A percentile compares a stretch with the other conserved stretches of the same genome.
These are phyloP conservation scores for Pedetes capensis DNA, from an alignment of 2,113 vertebrate species.

Conservation along the genomic window DNA sequence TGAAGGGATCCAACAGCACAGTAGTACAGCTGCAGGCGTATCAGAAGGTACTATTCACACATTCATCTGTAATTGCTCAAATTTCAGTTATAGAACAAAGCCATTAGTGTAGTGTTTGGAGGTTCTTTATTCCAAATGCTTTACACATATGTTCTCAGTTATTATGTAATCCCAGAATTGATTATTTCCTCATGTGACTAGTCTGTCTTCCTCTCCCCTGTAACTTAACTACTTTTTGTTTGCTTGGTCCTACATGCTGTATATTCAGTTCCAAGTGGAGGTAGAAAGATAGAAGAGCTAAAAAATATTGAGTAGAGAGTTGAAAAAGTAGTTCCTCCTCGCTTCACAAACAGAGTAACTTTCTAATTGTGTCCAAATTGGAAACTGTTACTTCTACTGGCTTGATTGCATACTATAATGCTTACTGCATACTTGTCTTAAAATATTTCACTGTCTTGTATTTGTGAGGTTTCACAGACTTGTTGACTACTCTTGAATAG, in stretches of 20 bases:
- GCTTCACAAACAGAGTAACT: not conserved
- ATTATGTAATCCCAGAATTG: not conserved
- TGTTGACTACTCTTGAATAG: not conserved
- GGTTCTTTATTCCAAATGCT: not conserved
- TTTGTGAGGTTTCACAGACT: not conserved
- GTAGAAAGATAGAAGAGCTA: not conserved
- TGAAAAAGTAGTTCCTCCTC: not conserved
- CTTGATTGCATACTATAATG: not conserved
- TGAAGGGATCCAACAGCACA: no score
- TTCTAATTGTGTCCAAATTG: not conserved
- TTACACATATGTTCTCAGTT: not conserved
- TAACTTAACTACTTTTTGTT: not conserved
- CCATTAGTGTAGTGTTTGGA: not conserved
- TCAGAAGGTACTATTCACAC: not conserved
- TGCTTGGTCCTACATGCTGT: not conserved
- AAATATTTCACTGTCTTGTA: not conserved
- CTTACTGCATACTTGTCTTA: not conserved
- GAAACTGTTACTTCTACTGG: not conserved
- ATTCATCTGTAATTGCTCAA: not conserved
- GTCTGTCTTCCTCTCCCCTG: not conserved
- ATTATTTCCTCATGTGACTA: not conserved
- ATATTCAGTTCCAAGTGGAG: not conserved
- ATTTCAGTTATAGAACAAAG: constrained; percentile 2
- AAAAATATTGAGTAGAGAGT: not conserved
- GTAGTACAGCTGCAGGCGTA: no score